Evolutionary conservation across 2,113 vertebrate genomes (phyloP), one percentile per base, ranked within the genome.

Genomic region (Cyanoramphus novaezelandiae): DNA sequence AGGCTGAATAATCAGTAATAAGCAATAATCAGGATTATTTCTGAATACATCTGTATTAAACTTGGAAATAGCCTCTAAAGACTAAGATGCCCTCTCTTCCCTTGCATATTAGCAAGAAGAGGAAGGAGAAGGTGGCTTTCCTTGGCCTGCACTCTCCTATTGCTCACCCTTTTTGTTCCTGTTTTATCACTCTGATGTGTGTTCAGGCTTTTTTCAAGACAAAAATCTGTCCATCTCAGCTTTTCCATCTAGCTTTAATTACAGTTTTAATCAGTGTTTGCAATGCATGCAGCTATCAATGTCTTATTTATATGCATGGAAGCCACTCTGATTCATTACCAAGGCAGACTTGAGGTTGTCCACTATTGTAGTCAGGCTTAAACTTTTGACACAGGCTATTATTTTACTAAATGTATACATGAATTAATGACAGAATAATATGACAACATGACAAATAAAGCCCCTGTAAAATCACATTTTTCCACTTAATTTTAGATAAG

Each of bases 301-400:
- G 13, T 93, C 86, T 78, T 81, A 88, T 93, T 96, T 93, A 83
- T 86, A 81, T 90, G 82, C 92, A 84, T 41, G 86, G 62, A 86
- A 90, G 33, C 8, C 50, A 37, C 64, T 83, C 80, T 90, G 72
- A 78, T 88, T 95, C 64, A 81, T 95, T 96, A 91, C 44, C 28
- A 84, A 78, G 72, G 72, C 85, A 94, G 72, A 65, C 27, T 68
- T 83, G 47, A 83, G 31, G 39, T 88, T 88, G 64, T 43, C 33
- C 70, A 81, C 72, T 83, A 44, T 60, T 75, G 17, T 35, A 67
- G 72, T 55, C 60, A 80, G 49, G 39, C 50, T 90, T 85, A 46
- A 86, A 91, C 13, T 89, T 95, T 69, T 92, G 86, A 89, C 89
- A 84, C 47, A 55, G 31, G 6, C 60, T 82, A 55, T 92, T 92